Evolutionary conservation across 2,113 vertebrate genomes (phyloP).

Genomic region (Naja naja): DNA sequence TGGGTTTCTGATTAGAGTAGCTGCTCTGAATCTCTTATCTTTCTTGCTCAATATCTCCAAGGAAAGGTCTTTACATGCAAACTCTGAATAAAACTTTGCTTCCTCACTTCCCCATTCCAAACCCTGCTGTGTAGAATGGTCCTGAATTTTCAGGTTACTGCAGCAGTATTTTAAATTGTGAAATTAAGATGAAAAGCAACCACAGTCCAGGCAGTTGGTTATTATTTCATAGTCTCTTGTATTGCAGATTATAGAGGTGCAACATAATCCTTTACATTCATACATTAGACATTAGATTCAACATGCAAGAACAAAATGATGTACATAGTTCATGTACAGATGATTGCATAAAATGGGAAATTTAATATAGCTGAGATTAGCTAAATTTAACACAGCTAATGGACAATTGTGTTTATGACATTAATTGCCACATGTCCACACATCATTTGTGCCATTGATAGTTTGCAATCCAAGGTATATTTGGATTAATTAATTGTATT

Average conservation of each 20-base stretch:
- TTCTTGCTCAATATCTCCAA: neutral
- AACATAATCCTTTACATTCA: neutral
- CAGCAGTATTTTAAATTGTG: neutral
- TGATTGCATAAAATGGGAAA: conserved; percentile 31
- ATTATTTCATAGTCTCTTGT: neutral
- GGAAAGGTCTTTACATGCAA: neutral
- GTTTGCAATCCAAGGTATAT: neutral
- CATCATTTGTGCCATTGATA: conserved; percentile 1
- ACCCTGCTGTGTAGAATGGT: too few relatives aligned
- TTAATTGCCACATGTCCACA: conserved; percentile 30
- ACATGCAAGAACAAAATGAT: neutral
- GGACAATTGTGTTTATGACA: conserved; percentile 30
- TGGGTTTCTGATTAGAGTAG: neutral
- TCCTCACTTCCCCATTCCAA: neutral
- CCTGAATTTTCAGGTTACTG: neutral
- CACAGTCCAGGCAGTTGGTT: neutral
- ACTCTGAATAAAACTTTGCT: neutral
- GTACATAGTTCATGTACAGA: conserved; percentile 8
- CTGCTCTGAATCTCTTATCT: neutral
- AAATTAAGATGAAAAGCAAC: neutral
- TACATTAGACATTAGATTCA: neutral
- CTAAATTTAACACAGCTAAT: neutral
- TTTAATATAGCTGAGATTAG: conserved; percentile 25
- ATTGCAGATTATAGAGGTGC: neutral
- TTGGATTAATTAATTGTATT: too few relatives aligned